Conservation (phyloP, 2,888 invertebrate species). For the Ormyrus labotus region DNA sequence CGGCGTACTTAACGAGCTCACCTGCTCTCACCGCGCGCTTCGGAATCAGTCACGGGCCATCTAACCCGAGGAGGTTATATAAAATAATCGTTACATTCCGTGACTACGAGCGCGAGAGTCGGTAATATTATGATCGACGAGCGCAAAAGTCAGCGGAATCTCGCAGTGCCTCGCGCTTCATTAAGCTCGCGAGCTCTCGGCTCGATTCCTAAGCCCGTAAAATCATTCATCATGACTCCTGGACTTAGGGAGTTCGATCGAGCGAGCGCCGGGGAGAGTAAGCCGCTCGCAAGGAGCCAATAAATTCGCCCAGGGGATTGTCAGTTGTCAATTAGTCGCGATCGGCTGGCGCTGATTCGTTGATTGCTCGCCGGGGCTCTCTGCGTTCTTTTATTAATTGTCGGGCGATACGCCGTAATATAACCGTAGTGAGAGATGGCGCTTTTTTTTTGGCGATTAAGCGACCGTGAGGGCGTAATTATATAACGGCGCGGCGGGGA, state of each 20-base stretch:
- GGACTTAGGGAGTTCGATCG: conserved; percentile 3
- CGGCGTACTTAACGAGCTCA: too few relatives aligned
- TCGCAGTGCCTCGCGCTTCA: conserved; percentile 15
- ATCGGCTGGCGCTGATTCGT: conserved; percentile 17
- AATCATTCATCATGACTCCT: conserved; percentile 46
- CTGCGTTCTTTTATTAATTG: not conserved
- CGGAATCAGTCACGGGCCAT: too few relatives aligned
- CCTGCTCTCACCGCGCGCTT: too few relatives aligned
- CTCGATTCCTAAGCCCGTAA: conserved; percentile 13
- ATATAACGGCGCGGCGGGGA: too few relatives aligned
- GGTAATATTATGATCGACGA: conserved; percentile 41
- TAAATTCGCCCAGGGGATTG: conserved; percentile 27
- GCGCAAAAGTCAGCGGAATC: conserved; percentile 39
- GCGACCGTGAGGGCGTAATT: too few relatives aligned
- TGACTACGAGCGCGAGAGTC: too few relatives aligned
- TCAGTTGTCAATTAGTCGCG: conserved; percentile 39
- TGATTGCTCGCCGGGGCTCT: not conserved
- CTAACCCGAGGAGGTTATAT: too few relatives aligned
- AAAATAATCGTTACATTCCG: too few relatives aligned
- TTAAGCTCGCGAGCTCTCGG: conserved; percentile 7
- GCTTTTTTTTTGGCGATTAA: too few relatives aligned
- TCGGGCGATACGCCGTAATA: not conserved
- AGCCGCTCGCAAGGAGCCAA: not conserved
- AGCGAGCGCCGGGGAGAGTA: not conserved
- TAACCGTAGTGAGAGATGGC: too few relatives aligned